phyloP scores from a whole-genome alignment of 1,140 invertebrate species.

The Saccostrea cuccullata region DNA sequence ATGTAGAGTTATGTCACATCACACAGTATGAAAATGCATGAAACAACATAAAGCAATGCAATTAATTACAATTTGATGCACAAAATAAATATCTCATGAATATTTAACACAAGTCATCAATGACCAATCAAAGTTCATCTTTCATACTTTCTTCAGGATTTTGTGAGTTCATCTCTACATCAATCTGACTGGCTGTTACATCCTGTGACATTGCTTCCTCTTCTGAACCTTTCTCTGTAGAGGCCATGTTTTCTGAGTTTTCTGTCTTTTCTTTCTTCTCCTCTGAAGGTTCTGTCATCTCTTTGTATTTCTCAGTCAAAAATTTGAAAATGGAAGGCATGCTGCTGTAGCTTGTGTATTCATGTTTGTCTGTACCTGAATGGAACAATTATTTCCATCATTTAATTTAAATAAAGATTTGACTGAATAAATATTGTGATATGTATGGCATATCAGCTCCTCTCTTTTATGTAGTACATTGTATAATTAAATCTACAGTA shows the following conservation, averaged over 20 bases:
- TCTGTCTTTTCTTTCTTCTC: not conserved
- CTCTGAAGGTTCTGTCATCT: not conserved
- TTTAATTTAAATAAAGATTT: not conserved
- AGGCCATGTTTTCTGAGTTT: not conserved
- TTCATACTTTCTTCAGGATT: constrained; percentile 7
- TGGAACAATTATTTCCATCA: not conserved
- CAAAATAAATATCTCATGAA: not conserved
- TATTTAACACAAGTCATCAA: not conserved
- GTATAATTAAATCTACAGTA: too few relatives aligned
- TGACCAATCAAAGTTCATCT: constrained; percentile 3
- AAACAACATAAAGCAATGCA: not conserved
- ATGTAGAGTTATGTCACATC: not conserved
- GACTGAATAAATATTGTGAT: too few relatives aligned
- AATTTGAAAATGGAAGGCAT: constrained; percentile 58
- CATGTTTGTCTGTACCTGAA: constrained; percentile 55
- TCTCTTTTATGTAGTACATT: too few relatives aligned
- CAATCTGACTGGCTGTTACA: constrained; percentile 11
- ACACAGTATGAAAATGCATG: not conserved
- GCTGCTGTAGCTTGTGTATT: constrained; percentile 52
- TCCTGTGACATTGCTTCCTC: constrained; percentile 3
- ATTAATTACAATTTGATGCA: not conserved
- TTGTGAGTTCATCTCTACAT: constrained; percentile 16
- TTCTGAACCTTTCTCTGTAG: not conserved
- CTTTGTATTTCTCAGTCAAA: constrained; percentile 49
- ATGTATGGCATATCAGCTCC: too few relatives aligned